Evolutionary conservation across 2,113 vertebrate genomes (phyloP), one percentile per base, ranked within the genome.

Genomic region (Phrynosoma blainvillii): DNA sequence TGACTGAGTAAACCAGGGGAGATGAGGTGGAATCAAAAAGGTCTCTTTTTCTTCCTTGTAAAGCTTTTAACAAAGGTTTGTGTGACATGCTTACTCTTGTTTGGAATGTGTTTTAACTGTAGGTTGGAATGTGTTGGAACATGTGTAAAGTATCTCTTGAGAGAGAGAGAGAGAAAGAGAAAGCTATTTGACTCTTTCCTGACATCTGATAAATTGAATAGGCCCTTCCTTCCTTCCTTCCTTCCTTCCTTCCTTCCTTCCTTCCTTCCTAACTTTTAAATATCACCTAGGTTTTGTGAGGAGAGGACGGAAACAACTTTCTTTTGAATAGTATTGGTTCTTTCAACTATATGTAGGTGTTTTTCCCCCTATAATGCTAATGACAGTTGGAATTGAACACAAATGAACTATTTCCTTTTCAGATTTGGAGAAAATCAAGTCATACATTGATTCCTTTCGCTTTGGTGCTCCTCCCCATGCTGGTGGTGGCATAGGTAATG

Each of bases 361-460:
- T 62, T 82, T 75, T 74, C 5, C 1, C 8, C 5, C 62, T 6
- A 84, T 78, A 74, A 23, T 82, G 21, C 23, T 81, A 16, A 3
- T 91, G 16, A 90, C 36, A 89, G 76, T 87, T 47, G 32, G 25
- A 10, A 36, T 2, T 70, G 20, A 42, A 68, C 14, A 74, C 40
- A 84, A 79, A n/a, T 80, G 70, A 81, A 94, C 2, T 5, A 84
- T 92, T 94, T 92, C 16, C 54, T 92, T 91, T 91, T 40, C 94
- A 99, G 99, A 99, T 96, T 95, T 99, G 96, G 99, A 99, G 96
- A 99, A 99, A 95, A 99, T 99, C 93, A 99, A 98, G 95, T 94
- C 98, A 6, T 99, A 99, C 80, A 99, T 99, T 0, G 99, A 99
- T 95, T 99, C 99, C 80, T 99, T 99, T 95, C 98, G 99, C 7